These are phyloP conservation scores for Mythimna lalbum DNA, from an alignment of 2,888 invertebrate species.

Conservation along the genomic window DNA sequence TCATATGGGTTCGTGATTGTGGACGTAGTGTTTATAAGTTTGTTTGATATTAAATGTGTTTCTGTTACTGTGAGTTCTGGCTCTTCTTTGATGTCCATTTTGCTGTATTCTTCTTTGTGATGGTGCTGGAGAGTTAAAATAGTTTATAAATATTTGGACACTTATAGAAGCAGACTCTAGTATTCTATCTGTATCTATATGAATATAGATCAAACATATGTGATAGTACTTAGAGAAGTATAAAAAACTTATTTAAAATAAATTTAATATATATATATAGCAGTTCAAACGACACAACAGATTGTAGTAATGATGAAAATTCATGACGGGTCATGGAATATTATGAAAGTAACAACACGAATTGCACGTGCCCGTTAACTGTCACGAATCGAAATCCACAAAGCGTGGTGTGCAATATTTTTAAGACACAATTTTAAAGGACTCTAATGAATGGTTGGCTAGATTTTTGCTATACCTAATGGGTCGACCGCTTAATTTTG, in stretches of 20 bases:
- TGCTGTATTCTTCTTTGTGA: slow-evolving; percentile 67
- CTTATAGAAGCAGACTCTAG: background rate
- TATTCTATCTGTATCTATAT: no score
- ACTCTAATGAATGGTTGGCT: no score
- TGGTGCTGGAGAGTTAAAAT: slow-evolving; percentile 65
- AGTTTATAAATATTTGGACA: background rate
- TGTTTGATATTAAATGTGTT: slow-evolving; percentile 84
- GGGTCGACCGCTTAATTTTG: no score
- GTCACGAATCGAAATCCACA: no score
- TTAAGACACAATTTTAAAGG: no score
- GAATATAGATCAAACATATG: background rate
- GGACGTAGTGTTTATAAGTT: slow-evolving; percentile 82
- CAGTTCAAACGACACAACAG: background rate
- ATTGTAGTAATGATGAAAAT: no score
- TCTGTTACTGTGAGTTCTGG: slow-evolving; percentile 79
- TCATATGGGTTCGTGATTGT: slow-evolving; percentile 79
- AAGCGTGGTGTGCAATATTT: no score
- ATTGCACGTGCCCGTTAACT: no score
- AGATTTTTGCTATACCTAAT: no score
- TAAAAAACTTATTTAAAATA: background rate
- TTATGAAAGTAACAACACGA: no score
- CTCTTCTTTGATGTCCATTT: slow-evolving; percentile 78
- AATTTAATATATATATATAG: background rate
- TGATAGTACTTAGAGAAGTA: background rate
- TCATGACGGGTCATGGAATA: no score